Percentiles rank a stretch among this genome's conserved stretches.
Evolutionary conservation across 92 coral and sea anemone species (phyloP).

Genomic region (Muricea muricata): DNA sequence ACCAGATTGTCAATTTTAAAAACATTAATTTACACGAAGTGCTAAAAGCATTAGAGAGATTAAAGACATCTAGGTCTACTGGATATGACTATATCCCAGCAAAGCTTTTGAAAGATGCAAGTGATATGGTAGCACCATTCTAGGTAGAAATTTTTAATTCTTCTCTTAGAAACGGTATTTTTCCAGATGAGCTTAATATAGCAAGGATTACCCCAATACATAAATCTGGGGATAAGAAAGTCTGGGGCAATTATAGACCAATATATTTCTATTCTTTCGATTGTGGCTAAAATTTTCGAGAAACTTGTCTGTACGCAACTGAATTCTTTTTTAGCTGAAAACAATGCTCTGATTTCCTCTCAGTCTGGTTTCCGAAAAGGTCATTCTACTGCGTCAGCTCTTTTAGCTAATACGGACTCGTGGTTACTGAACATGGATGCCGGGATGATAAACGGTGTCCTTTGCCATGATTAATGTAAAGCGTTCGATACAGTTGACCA

Average conservation of each 20-base stretch:
- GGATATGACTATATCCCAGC: not conserved
- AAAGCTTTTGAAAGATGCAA: not conserved
- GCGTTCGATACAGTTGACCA: not conserved
- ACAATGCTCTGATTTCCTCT: not conserved
- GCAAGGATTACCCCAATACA: not conserved
- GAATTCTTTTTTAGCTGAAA: not conserved
- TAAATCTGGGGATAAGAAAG: not conserved
- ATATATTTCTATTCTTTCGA: not conserved
- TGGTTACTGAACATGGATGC: not conserved
- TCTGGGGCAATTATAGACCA: not conserved
- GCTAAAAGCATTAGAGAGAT: not conserved
- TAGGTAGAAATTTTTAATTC: not conserved
- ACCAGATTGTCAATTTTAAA: no score
- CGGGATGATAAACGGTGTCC: not conserved
- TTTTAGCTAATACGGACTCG: constrained; percentile 11
- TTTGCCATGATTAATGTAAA: not conserved
- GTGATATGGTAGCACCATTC: not conserved
- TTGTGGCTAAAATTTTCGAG: not conserved
- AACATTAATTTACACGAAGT: not conserved
- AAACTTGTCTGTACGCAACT: not conserved
- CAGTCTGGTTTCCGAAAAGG: constrained; percentile 32
- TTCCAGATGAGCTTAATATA: not conserved
- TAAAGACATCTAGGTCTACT: not conserved
- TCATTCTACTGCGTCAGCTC: not conserved
- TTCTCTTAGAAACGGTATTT: not conserved